Evolutionary conservation across 2,888 invertebrate species (phyloP), one percentile per base, ranked within the genome.

Genomic region (Sclerodermus sp.): DNA sequence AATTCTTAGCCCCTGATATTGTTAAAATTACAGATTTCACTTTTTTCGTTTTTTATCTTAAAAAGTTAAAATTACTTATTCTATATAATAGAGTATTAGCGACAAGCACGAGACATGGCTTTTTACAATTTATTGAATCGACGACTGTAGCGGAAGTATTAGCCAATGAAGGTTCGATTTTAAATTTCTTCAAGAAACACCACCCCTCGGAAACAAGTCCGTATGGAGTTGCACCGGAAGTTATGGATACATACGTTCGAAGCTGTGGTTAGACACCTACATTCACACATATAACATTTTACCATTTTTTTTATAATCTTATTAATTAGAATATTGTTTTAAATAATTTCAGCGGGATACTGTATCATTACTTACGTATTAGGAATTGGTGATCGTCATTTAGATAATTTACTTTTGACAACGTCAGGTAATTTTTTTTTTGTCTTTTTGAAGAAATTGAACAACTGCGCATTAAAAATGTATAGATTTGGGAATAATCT

Each of bases 351-450:
- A 85, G 88, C 98, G 37, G 98, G 98, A 0, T 99, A 99, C 78
- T 97, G 96, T 77, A 94, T 99, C 32, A 96, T 99, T 47, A 99
- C 98, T 0, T 99, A 99, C 79, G 81, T 99, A 32, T 81, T 99
- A 44, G 98, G 98, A 18, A 96, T 99, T 0, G 98, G 97, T 4
- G 98, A 98, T 81, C 86, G 98, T 4, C 99, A 99, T 83, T 82
- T 98, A 60, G 98, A 99, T 80, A 99, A 99, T 81, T 81, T 99
- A 38, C 84, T 99, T 38, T 83, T 99, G 2, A 96, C 97, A 4
- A 87, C 87, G 34, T 85, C 87, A 45, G 98, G 98, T 72, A 64
- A 55, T 17, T 12, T 12, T 8, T n/a, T n/a, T n/a, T n/a, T n/a
- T n/a, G n/a, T n/a, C n/a, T n/a, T n/a, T n/a, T n/a, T n/a, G n/a